Evolutionary conservation across 2,888 invertebrate genomes (phyloP).

Genomic region (Strigamia crassipes): DNA sequence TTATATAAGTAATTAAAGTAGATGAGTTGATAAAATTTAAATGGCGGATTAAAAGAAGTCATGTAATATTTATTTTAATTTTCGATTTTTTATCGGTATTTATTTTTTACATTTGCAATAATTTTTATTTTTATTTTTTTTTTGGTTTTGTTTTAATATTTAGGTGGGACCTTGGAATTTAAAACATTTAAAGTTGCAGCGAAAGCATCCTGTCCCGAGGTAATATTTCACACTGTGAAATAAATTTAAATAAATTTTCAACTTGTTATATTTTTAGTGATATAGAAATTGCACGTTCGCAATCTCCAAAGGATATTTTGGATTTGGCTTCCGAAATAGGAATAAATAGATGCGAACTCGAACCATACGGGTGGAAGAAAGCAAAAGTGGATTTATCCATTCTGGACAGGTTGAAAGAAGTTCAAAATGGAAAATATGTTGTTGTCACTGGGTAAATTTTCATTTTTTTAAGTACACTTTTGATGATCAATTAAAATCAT

Average conservation of each 20-base stretch:
- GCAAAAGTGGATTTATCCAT: constrained; percentile 88
- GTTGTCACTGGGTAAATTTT: constrained; percentile 84
- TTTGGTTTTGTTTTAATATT: too few species aligned
- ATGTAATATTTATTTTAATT: too few species aligned
- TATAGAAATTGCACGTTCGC: constrained; percentile 84
- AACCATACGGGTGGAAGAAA: constrained; percentile 89
- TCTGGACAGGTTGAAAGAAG: constrained; percentile 72
- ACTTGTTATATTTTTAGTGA: constrained; percentile 63
- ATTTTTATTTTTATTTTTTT: too few species aligned
- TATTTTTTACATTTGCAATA: too few species aligned
- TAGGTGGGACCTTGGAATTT: not conserved
- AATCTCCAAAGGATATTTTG: constrained; percentile 81
- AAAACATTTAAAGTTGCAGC: not conserved
- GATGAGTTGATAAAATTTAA: too few species aligned
- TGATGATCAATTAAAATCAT: not conserved
- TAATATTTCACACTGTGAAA: not conserved
- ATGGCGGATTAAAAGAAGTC: too few species aligned
- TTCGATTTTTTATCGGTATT: too few species aligned
- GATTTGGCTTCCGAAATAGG: constrained; percentile 83
- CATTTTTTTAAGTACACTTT: not conserved
- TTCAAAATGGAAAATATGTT: constrained; percentile 83
- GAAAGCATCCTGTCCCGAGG: not conserved
- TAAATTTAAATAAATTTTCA: not conserved
- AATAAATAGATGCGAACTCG: constrained; percentile 76
- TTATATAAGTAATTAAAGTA: too few species aligned